Base-by-base conservation (phyloP, 2,888 invertebrate genomes). In the Drosophila atripex region DNA sequence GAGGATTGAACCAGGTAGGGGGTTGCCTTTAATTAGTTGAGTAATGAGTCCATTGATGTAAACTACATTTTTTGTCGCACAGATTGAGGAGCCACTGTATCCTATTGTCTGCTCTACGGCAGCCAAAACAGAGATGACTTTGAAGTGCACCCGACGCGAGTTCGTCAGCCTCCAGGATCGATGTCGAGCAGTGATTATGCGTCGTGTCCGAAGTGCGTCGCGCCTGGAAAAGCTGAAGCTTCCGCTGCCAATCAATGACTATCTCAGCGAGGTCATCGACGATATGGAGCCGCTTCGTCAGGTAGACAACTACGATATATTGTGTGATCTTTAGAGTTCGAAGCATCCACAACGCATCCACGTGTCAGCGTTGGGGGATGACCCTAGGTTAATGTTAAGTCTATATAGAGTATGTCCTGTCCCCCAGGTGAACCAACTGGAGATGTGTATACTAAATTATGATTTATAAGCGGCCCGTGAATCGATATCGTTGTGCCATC, bases 91-190 rank as follows among this genome's bases (percentile, higher is more conserved):
- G 73, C 93, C 94, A 1, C 91, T 95, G 2, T 95, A 93, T 88
- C 95, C 95, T 0, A 93, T 95, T 60, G 93, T 95, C 9, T 94
- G 94, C 79, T 95, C 95, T 2, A 95, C 95, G 0, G 95, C 95
- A 0, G 95, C 95, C 16, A 95, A 95, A 91, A 95, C 95, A 2
- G 94, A 95, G 90, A 95, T 95, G 94, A 93, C 93, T 0, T 89
- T 95, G 16, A 93, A 93, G 30, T 90, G 92, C 28, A 93, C 93
- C 76, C 93, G 93, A 70, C 90, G 95, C 41, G 94, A 94, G 82
- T 95, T 94, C 87, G 93, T 93, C 1, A 94, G 93, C 88, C 92
- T 95, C 6, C 95, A 95, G 86, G 95, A 95, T 90, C 92, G 95
- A 39, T 94, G 94, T 88, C 92, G 94, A 21, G 93, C 94, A 1